Conservation (phyloP, 2,797 vertebrate species). For the Natrix natrix region DNA sequence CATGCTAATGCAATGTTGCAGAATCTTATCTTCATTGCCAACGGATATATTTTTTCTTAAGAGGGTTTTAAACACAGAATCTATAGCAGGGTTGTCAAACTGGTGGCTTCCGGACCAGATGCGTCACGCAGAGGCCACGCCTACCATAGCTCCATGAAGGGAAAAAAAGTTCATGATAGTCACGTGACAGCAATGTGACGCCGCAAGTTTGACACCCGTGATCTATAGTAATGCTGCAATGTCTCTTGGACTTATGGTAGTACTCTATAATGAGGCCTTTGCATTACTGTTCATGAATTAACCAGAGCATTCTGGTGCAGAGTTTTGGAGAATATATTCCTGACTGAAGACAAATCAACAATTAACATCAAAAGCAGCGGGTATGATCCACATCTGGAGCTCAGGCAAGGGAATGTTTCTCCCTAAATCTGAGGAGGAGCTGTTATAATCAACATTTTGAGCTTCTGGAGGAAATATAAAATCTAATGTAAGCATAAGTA, state of each 20-base stretch:
- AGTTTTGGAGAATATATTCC: background rate
- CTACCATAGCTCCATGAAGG: too few relatives aligned
- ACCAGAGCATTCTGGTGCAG: background rate
- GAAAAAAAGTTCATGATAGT: too few relatives aligned
- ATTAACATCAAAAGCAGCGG: background rate
- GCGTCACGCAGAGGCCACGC: too few relatives aligned
- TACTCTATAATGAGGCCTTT: background rate
- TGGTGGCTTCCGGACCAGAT: too few relatives aligned
- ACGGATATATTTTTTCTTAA: background rate
- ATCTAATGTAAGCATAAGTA: background rate
- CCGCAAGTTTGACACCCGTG: too few relatives aligned
- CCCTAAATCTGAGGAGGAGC: background rate
- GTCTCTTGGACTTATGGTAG: background rate
- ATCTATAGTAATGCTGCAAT: background rate
- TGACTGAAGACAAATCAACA: background rate
- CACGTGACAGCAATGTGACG: too few relatives aligned
- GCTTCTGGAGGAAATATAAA: background rate
- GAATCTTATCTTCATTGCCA: background rate
- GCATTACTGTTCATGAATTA: background rate
- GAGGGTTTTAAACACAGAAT: background rate
- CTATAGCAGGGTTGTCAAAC: background rate
- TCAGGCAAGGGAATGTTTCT: background rate
- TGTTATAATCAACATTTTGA: background rate
- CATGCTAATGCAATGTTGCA: background rate
- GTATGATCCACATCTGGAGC: background rate